Percentiles rank a stretch among this genome's conserved stretches.
Evolutionary conservation across 2,113 vertebrate genomes (phyloP).

Genomic region (Dicentrarchus labrax): DNA sequence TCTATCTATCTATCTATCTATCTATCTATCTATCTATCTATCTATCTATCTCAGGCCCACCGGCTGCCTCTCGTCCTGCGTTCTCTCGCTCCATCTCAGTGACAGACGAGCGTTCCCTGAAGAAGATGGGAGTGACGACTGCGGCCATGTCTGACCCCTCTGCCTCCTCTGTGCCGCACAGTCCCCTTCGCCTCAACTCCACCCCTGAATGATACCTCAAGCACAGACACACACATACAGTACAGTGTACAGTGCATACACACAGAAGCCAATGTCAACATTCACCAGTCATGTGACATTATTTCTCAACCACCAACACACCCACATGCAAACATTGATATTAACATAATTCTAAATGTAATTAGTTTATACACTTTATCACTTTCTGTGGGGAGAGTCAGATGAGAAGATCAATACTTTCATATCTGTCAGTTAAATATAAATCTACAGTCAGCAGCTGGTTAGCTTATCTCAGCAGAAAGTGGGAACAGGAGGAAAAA

Average conservation of each 20-base stretch:
- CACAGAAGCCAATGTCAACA: slow-evolving; percentile 24
- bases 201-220: slow-evolving; percentile 73
- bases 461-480: neutral
- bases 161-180: slow-evolving; percentile 33
- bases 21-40: slow-evolving; percentile 8
- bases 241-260: slow-evolving; percentile 15
- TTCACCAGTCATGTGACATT: no score
- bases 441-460: neutral
- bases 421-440: neutral
- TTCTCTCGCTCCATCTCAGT: slow-evolving; percentile 84
- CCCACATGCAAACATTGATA: slow-evolving; percentile 16
- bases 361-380: neutral
- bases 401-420: slow-evolving; percentile 9
- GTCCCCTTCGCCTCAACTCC: slow-evolving; percentile 76
- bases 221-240: slow-evolving; percentile 20
- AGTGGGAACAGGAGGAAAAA: neutral
- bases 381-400: neutral
- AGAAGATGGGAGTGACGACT: slow-evolving; percentile 82
- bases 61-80: slow-evolving; percentile 53
- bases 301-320: slow-evolving; percentile 19
- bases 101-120: slow-evolving; percentile 82
- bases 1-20: neutral
- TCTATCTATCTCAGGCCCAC: slow-evolving; percentile 48
- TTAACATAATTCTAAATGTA: neutral
- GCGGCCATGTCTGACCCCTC: slow-evolving; percentile 57